Evolutionary conservation across 2,888 invertebrate species (phyloP).

Genomic region (Himalopsyche anomala): DNA sequence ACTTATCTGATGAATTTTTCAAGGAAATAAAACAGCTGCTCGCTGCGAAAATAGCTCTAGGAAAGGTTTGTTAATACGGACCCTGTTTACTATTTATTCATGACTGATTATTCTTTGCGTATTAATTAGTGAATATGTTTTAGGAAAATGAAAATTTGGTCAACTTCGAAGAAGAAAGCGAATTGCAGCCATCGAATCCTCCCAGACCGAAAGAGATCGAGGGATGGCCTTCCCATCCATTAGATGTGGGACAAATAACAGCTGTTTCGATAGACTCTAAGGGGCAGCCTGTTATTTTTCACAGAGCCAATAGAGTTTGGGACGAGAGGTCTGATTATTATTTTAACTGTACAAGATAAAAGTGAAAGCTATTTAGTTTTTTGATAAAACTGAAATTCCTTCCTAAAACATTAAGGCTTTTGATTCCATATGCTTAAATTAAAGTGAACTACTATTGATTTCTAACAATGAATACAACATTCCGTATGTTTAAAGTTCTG

Average conservation of each 20-base stretch:
- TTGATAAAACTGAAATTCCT: too few relatives aligned
- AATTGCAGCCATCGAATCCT: slow-evolving; percentile 56
- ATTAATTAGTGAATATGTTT: neutral
- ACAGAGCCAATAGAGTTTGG: slow-evolving; percentile 88
- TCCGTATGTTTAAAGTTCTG: too few relatives aligned
- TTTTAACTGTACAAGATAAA: neutral
- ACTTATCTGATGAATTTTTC: slow-evolving; percentile 71
- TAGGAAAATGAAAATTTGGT: slow-evolving; percentile 60
- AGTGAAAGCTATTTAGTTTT: neutral
- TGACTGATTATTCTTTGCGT: neutral
- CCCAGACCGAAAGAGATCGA: slow-evolving; percentile 80
- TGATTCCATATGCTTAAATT: too few relatives aligned
- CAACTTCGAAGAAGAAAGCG: slow-evolving; percentile 54
- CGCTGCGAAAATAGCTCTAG: slow-evolving; percentile 70
- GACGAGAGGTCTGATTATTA: slow-evolving; percentile 78
- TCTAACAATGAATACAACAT: too few relatives aligned
- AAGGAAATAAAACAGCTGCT: slow-evolving; percentile 76
- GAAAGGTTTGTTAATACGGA: slow-evolving; percentile 68
- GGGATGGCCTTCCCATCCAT: slow-evolving; percentile 79
- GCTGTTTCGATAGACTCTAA: slow-evolving; percentile 89
- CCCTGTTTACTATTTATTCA: slow-evolving; percentile 45
- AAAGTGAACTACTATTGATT: too few relatives aligned
- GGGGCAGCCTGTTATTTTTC: slow-evolving; percentile 90
- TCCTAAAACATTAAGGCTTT: too few relatives aligned
- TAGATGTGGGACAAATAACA: slow-evolving; percentile 88